These are phyloP conservation scores for Phyllopteryx taeniolatus DNA, from an alignment of 2,113 vertebrate species.

Conservation along the genomic window DNA sequence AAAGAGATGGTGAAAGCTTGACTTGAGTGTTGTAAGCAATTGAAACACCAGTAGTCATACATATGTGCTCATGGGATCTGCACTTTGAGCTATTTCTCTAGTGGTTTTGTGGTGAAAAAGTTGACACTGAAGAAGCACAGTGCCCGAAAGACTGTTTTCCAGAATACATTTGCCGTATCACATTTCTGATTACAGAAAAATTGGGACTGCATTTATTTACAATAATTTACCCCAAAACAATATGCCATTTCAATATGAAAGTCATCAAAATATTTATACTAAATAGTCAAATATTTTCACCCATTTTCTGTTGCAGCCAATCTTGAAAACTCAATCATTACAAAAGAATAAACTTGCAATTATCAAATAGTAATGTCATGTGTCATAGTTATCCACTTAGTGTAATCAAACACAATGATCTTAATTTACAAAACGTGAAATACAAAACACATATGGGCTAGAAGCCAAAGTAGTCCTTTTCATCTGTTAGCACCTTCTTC, in stretches of 20 bases:
- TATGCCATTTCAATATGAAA: not conserved
- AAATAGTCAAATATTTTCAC: no score
- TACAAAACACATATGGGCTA: no score
- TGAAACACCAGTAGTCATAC: slow-evolving; percentile 2
- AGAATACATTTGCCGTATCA: not conserved
- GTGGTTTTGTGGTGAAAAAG: not conserved
- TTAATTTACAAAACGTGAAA: no score
- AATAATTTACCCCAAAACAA: not conserved
- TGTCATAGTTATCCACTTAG: no score
- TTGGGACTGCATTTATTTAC: not conserved
- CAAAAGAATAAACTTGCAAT: no score
- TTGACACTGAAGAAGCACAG: not conserved
- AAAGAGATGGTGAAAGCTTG: slow-evolving; percentile 10
- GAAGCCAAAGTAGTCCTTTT: no score
- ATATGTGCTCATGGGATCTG: slow-evolving; percentile 1
- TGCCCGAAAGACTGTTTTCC: not conserved
- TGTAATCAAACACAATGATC: no score
- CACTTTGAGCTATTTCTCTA: not conserved
- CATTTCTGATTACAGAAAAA: not conserved
- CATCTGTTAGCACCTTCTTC: no score
- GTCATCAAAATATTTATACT: no score
- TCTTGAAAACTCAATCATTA: no score
- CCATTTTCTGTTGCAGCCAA: no score
- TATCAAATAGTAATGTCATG: no score
- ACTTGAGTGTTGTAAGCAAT: slow-evolving; percentile 13